Percentiles rank a stretch among this genome's conserved stretches.
Evolutionary conservation across 2,797 vertebrate genomes (phyloP).

Genomic region (Anniella stebbinsi): DNA sequence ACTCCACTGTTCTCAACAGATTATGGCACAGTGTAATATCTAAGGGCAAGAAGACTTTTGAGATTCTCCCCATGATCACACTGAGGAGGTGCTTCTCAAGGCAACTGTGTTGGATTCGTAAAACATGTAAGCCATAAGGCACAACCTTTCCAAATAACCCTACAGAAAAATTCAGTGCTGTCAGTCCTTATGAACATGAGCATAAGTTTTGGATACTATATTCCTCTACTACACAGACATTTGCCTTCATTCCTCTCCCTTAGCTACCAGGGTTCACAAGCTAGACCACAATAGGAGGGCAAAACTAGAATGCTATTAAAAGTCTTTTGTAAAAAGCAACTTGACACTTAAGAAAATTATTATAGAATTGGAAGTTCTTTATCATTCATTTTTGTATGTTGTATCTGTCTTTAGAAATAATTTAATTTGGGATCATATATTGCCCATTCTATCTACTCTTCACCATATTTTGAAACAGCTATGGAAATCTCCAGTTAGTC

Average conservation of each 20-base stretch:
- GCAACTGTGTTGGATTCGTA: background rate
- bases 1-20: no score
- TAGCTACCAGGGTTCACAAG: background rate
- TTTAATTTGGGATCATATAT: background rate
- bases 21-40: no score
- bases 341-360: background rate
- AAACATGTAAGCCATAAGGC: background rate
- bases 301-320: background rate
- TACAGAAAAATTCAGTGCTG: background rate
- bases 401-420: background rate
- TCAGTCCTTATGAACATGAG: background rate
- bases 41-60: no score
- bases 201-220: background rate
- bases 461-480: background rate
- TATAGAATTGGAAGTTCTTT: background rate
- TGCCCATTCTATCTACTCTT: background rate
- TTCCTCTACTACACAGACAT: background rate
- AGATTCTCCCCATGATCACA: background rate
- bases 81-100: background rate
- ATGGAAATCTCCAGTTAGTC: background rate
- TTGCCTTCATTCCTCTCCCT: background rate
- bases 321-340: no score
- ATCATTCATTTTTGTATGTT: background rate
- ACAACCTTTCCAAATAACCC: background rate
- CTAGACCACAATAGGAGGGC: background rate